These are phyloP conservation scores for Heliocidaris erythrogramma DNA, from an alignment of 35 echinoderm and acorn worm species.

Conservation along the genomic window DNA sequence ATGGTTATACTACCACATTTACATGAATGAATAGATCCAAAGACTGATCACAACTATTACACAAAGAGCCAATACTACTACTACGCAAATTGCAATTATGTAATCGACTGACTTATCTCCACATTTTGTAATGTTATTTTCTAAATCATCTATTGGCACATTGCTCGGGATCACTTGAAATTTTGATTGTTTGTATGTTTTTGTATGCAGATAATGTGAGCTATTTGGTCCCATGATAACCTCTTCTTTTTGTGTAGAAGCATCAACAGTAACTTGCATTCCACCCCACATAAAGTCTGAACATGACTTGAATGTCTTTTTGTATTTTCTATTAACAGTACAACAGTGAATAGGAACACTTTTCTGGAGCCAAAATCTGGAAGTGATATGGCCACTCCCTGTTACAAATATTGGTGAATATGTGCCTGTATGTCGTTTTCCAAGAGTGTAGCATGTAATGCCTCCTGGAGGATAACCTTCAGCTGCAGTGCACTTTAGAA, in stretches of 20 bases:
- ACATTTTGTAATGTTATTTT: not conserved
- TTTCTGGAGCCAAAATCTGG: not conserved
- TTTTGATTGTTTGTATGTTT: not conserved
- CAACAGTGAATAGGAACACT: not conserved
- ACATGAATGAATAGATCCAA: not conserved
- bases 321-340: not conserved
- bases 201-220: not conserved
- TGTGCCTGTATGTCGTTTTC: not conserved
- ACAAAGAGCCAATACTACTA: not conserved
- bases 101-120: not conserved
- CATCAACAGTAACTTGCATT: not conserved
- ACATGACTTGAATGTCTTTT: not conserved
- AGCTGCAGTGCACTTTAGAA: not conserved
- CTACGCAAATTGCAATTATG: not conserved
- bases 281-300: not conserved
- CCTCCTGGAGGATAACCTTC: not conserved
- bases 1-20: too few relatives aligned
- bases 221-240: not conserved
- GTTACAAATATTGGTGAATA: not conserved
- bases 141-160: not conserved
- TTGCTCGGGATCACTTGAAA: not conserved
- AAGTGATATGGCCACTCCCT: not conserved
- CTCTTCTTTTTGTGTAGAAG: not conserved
- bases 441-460: not conserved
- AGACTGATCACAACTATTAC: not conserved